Conservation (phyloP, 2,113 vertebrate genomes). For the Forbesichthys agassizii region DNA sequence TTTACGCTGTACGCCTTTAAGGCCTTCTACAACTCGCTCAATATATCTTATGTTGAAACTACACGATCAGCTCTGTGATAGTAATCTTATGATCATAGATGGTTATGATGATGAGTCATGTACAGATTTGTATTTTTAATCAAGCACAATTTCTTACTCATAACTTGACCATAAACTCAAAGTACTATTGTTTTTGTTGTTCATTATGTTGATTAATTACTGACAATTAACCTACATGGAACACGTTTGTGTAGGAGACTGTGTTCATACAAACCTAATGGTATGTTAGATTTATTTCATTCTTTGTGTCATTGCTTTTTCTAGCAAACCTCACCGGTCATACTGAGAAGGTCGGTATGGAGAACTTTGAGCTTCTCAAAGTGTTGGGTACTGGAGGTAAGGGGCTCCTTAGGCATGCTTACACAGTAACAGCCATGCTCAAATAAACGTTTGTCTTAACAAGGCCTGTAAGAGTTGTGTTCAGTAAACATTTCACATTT, state of each 20-base stretch:
- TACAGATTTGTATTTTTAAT: background rate
- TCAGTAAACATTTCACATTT: no score
- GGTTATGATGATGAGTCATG: background rate
- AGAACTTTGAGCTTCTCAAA: conserved; percentile 98
- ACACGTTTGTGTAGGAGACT: no score
- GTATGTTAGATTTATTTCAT: background rate
- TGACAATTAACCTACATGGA: background rate
- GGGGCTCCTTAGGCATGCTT: conserved; percentile 31
- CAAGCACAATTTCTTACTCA: background rate
- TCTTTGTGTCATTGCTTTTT: conserved; percentile 15
- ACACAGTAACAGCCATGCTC: conserved; percentile 1
- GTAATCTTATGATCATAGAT: background rate
- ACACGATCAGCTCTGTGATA: no score
- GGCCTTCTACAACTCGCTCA: no score
- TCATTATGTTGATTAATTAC: background rate
- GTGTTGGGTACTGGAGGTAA: conserved; percentile 98
- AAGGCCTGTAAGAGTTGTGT: background rate
- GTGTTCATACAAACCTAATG: background rate
- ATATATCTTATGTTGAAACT: no score
- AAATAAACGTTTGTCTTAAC: background rate
- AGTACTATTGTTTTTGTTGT: no score
- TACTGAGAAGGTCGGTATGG: conserved; percentile 94
- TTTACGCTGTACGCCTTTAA: background rate
- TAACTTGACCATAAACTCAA: no score
- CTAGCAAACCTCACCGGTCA: conserved; percentile 97